Conservation (phyloP, 2,888 invertebrate genomes). For the Apodemia duryi region DNA sequence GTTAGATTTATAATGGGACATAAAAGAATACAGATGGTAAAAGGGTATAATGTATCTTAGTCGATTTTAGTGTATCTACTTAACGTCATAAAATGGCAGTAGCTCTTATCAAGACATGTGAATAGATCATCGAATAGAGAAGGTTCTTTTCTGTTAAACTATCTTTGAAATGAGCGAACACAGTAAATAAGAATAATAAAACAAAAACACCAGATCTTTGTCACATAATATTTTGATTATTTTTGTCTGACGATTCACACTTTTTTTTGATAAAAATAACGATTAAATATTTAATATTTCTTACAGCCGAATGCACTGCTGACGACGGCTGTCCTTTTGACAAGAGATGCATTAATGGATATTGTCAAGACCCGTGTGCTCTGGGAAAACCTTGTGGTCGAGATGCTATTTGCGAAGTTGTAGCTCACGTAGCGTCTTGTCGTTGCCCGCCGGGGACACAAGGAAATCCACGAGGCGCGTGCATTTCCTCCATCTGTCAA, state of each 20-base stretch:
- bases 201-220: not conserved
- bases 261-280: not conserved
- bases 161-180: too few species aligned
- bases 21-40: too few species aligned
- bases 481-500: slow-evolving; percentile 90
- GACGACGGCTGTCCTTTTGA: slow-evolving; percentile 92
- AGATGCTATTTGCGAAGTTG: slow-evolving; percentile 86
- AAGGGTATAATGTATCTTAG: too few species aligned
- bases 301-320: slow-evolving; percentile 87
- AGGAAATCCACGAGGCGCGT: slow-evolving; percentile 89
- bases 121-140: too few species aligned
- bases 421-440: slow-evolving; percentile 89
- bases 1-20: too few species aligned
- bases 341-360: slow-evolving; percentile 87
- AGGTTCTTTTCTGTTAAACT: too few species aligned
- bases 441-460: slow-evolving; percentile 91
- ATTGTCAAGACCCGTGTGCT: slow-evolving; percentile 89
- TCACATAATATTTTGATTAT: not conserved
- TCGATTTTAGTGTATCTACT: too few species aligned
- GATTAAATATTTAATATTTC: slow-evolving; percentile 19
- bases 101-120: too few species aligned
- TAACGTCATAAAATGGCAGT: too few species aligned
- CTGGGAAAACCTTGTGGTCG: slow-evolving; percentile 86
- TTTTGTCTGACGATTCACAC: not conserved
- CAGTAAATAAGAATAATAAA: not conserved